Base-by-base conservation (phyloP, 2,888 invertebrate genomes). In the Aleiodes alternator region DNA sequence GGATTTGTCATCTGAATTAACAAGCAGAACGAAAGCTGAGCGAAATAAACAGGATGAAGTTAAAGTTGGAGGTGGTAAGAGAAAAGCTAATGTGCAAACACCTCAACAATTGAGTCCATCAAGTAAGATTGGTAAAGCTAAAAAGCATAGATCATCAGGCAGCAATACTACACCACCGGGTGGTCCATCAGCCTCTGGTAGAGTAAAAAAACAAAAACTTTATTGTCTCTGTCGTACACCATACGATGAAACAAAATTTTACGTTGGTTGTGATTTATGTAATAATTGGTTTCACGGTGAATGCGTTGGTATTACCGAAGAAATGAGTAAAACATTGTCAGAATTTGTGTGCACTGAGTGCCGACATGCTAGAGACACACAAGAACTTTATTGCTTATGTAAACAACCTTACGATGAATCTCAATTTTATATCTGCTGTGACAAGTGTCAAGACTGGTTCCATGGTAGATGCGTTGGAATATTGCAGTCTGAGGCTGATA, bases 381-480 rank as follows among this genome's bases (percentile, higher is more conserved):
- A 97, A 88, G 98, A 98, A 88, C 92, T 99, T 14, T 99, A 97
- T 90, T 99, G 99, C 90, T 92, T 98, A 68, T 99, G 99, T 90
- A 94, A 95, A 84, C 97, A 97, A 88, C 98, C 98, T 12, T 99
- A 99, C 89, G 98, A 99, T 90, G 97, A 98, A 90, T 96, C 97
- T 86, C 97, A 98, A 90, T 99, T 99, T 92, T 99, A 99, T 90
- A 98, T 99, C 86, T 98, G 98, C 88, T 99, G 99, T 90, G 99
- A 99, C 91, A 94, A 96, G 80, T 99, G 99, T 90, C 97, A 98
- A 90, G 98, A 98, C 90, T 99, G 99, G 99, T 99, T 98, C 91
- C 99, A 99, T 90, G 98, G 98, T 7, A 93, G 96, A 75, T 99
- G 99, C 90, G 98, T 99, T 59, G 98, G 98, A 53, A 96, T 98